phyloP scores from a whole-genome alignment of 2,888 invertebrate genomes.

The Brachyopa scutellaris region DNA sequence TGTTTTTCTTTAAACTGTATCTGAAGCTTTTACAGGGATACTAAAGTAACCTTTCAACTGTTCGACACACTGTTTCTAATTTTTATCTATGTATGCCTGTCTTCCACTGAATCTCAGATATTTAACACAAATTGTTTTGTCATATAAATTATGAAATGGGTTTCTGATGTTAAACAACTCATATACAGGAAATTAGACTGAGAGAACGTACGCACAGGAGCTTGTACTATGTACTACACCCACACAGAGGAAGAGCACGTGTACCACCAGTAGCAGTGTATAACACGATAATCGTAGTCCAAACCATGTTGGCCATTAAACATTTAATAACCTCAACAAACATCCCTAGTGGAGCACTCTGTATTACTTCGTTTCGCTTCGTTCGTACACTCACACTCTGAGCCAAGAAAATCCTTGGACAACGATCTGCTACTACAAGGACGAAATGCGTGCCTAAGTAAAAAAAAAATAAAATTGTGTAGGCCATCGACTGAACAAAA shows the following conservation, averaged over 20 bases:
- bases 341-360: background rate
- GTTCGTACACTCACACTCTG: constrained; percentile 4
- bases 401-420: constrained; percentile 22
- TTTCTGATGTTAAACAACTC: constrained; percentile 14
- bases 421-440: no score
- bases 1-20: no score
- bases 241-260: background rate
- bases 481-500: background rate
- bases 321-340: constrained; percentile 55
- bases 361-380: background rate
- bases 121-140: constrained; percentile 41
- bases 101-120: background rate
- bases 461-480: constrained; percentile 44
- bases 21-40: no score
- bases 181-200: constrained; percentile 23
- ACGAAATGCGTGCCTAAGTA: constrained; percentile 28
- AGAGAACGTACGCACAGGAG: background rate
- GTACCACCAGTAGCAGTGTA: background rate
- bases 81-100: no score
- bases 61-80: background rate
- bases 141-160: constrained; percentile 40
- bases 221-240: no score
- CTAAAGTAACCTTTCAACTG: no score
- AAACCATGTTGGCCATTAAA: constrained; percentile 55
- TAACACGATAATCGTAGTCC: constrained; percentile 24